Evolutionary conservation across 2,888 invertebrate species (phyloP).

Genomic region (Brenthis hecate): DNA sequence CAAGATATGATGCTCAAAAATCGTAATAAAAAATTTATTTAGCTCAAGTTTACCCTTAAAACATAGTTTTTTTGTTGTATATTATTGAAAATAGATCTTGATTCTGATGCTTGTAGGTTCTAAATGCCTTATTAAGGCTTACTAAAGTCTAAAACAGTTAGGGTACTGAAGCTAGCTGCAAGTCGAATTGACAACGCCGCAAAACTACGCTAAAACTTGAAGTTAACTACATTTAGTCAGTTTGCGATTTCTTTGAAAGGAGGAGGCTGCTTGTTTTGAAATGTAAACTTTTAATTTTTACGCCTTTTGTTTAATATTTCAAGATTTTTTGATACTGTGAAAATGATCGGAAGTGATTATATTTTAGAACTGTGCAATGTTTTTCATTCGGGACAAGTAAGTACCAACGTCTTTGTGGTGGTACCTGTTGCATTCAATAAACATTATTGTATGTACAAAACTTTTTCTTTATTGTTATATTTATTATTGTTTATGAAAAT

Average conservation of each 20-base stretch:
- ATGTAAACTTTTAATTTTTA: slow-evolving; percentile 42
- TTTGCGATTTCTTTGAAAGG: slow-evolving; percentile 50
- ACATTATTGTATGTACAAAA: neutral
- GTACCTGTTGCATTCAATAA: neutral
- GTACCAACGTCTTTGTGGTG: slow-evolving; percentile 41
- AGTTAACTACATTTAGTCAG: slow-evolving; percentile 63
- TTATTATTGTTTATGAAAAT: neutral
- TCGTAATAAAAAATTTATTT: too few relatives aligned
- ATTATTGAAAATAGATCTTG: slow-evolving; percentile 33
- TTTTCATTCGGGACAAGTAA: slow-evolving; percentile 93
- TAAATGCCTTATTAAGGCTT: slow-evolving; percentile 29
- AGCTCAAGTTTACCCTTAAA: neutral
- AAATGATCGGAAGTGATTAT: slow-evolving; percentile 92
- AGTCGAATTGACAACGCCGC: slow-evolving; percentile 68
- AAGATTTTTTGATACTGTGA: slow-evolving; percentile 45
- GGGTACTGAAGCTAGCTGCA: slow-evolving; percentile 56
- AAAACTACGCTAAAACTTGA: slow-evolving; percentile 49
- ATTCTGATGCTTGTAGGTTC: rapidly evolving
- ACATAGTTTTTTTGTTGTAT: neutral
- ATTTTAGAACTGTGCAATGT: slow-evolving; percentile 93
- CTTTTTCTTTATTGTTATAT: neutral
- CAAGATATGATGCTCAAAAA: too few relatives aligned
- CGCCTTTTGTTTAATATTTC: slow-evolving; percentile 43
- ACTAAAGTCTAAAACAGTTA: slow-evolving; percentile 55
- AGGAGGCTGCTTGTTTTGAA: slow-evolving; percentile 35